Conservation (phyloP, 2,888 invertebrate genomes). For the Tupiocoris notatus region DNA sequence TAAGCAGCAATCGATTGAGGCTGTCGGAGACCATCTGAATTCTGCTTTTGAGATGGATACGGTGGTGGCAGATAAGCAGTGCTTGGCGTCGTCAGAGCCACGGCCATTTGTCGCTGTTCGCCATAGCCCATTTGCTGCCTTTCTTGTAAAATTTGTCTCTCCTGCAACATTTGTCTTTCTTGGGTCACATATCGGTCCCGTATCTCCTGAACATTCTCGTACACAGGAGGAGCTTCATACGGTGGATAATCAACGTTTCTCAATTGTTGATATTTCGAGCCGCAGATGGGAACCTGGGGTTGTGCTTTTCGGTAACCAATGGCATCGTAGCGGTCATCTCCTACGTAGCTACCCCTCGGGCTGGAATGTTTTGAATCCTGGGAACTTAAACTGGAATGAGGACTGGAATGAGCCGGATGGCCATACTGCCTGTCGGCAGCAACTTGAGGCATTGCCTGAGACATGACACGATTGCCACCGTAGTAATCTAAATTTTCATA, state of each 20-base stretch:
- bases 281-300: constrained; percentile 72
- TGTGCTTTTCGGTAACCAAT: constrained; percentile 73
- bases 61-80: constrained; percentile 47
- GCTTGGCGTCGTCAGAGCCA: constrained; percentile 45
- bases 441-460: constrained; percentile 56
- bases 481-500: constrained; percentile 85
- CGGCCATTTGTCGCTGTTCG: constrained; percentile 46
- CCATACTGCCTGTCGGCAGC: constrained; percentile 59
- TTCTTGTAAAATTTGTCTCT: constrained; percentile 7
- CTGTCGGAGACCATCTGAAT: constrained; percentile 29
- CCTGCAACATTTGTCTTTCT: neutral
- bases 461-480: constrained; percentile 54
- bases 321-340: constrained; percentile 56
- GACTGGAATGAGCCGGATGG: constrained; percentile 59
- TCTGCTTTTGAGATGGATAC: constrained; percentile 42
- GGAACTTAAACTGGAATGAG: constrained; percentile 56
- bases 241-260: constrained; percentile 54
- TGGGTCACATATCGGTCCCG: constrained; percentile 56
- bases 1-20: constrained; percentile 37
- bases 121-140: constrained; percentile 37
- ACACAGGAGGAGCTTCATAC: constrained; percentile 61
- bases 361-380: constrained; percentile 57
- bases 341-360: constrained; percentile 54
- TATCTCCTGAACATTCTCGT: constrained; percentile 64
- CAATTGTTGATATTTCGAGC: constrained; percentile 51